Conservation (phyloP, 2,797 vertebrate species). For the Neomorphus geoffroyi region DNA sequence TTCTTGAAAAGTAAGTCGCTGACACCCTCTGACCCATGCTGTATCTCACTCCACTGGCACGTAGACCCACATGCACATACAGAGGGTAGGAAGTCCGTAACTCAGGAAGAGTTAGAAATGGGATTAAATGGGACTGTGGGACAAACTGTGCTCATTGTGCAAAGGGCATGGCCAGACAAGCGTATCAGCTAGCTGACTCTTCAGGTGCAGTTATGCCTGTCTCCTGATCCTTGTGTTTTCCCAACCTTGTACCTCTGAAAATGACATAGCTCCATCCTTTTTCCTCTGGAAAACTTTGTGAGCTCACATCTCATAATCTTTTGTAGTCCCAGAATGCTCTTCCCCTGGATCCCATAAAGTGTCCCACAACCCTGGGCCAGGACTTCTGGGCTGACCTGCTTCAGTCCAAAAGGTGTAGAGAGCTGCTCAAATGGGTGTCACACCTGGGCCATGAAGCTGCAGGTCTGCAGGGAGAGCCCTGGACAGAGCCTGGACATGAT, state of each 20-base stretch:
- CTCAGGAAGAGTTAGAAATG: neutral
- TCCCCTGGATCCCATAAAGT: neutral
- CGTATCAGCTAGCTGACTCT: neutral
- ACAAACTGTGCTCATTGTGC: neutral
- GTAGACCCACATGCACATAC: rapidly evolving
- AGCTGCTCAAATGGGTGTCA: neutral
- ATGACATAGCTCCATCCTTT: neutral
- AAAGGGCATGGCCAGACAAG: neutral
- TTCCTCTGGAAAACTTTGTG: neutral
- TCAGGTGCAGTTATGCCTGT: neutral
- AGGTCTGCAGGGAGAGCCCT: neutral
- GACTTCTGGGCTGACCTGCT: neutral
- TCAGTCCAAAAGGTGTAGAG: no score
- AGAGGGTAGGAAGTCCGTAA: neutral
- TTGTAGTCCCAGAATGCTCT: neutral
- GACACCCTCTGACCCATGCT: neutral
- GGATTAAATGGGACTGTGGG: neutral
- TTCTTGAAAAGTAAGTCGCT: neutral
- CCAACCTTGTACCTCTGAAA: neutral
- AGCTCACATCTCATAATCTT: neutral
- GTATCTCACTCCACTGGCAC: neutral
- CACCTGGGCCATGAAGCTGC: rapidly evolving
- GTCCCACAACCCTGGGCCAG: neutral
- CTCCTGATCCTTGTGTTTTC: neutral
- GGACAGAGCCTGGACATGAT: neutral